Evolutionary conservation across 2,113 vertebrate species (phyloP), one percentile per base, ranked within the genome.

Genomic region (Lasiurus borealis): DNA sequence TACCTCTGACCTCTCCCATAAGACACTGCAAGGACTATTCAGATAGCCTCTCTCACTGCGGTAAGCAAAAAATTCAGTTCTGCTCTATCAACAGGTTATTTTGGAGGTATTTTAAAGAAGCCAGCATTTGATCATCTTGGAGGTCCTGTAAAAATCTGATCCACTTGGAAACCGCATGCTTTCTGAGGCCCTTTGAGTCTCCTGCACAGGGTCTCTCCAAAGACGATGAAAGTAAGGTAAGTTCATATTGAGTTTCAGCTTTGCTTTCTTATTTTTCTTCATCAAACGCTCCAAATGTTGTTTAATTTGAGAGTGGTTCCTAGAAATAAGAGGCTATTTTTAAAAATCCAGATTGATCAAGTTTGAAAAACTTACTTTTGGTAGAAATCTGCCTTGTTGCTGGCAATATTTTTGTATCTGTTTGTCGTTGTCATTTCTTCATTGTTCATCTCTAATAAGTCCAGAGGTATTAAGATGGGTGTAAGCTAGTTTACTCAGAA

Each of bases 11-110:
- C 68, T 85, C 27, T 6, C 15, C 73, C 81, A 13, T 85, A 36
- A 75, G 44, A 64, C 25, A 54, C 62, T 57, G 12, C 54, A 93
- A 85, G 88, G 68, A 68, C 27, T 73, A 25, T 88, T 40, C 80
- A 73, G 27, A 52, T 66, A 36, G 93, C 95, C 62, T 80, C 23
- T 14, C 14, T 83, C 40, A 31, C 27, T 78, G n/a, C 71, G 73
- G 40, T 72, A 78, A 93, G 86, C 88, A 91, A 73, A 93, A 88
- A 93, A 72, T 50, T 93, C 54, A 95, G 87, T 66, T 86, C 54
- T 90, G 36, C 73, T 90, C 85, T 91, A 59, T 86, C 62, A 77
- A 50, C 64, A 73, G 87, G 36, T 83, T 78, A 54, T 95, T 88
- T 95, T 34, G 78, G 84, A 85, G 52, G 31, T 94, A 81, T 94